phyloP scores from a whole-genome alignment of 2,797 vertebrate genomes.

The Mus spretus region DNA sequence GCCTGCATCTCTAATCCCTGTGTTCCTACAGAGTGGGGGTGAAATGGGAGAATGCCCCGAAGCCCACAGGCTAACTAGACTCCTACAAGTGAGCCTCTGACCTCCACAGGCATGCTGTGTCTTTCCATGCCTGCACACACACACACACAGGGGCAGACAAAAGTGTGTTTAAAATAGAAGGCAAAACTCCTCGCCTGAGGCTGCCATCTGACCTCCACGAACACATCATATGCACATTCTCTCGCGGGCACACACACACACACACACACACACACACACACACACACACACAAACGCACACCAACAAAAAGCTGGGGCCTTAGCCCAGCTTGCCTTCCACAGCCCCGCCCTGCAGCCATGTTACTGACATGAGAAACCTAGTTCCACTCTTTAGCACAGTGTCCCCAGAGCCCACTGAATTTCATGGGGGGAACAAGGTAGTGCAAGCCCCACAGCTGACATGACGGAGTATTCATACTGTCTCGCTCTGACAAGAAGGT shows the following conservation, averaged over 20 bases:
- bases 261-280: neutral
- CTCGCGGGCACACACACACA: no score
- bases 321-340: slow-evolving; percentile 76
- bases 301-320: neutral
- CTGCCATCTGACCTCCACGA: neutral
- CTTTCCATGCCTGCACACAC: neutral
- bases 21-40: no score
- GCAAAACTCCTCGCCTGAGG: neutral
- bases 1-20: neutral
- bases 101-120: neutral
- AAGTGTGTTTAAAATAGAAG: neutral
- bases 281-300: neutral
- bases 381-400: neutral
- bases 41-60: neutral
- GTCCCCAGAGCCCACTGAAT: neutral
- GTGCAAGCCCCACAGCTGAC: neutral
- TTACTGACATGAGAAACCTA: slow-evolving; percentile 71
- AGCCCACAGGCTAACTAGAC: neutral
- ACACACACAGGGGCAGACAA: neutral
- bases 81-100: neutral
- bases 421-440: slow-evolving; percentile 55
- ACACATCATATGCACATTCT: neutral
- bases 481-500: slow-evolving; percentile 23
- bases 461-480: neutral
- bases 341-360: slow-evolving; percentile 64